phyloP scores from a whole-genome alignment of 2,113 vertebrate species.

The Nettapus auritus region DNA sequence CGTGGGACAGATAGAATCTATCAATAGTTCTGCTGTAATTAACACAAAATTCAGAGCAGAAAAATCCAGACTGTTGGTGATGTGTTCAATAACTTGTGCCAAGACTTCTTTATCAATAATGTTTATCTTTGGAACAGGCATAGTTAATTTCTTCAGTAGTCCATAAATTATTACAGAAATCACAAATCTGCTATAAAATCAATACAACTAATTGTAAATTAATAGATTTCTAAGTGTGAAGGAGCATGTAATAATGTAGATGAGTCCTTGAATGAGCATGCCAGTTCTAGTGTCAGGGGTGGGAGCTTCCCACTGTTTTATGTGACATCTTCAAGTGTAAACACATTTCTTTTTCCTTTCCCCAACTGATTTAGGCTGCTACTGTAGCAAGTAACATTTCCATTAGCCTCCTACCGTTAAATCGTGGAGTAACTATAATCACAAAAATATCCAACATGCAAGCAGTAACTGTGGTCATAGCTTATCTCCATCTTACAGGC shows the following conservation, averaged over 20 bases:
- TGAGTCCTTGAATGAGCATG: conserved; percentile 67
- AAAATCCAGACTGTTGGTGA: conserved; percentile 68
- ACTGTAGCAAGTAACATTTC: conserved; percentile 75
- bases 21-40: conserved; percentile 79
- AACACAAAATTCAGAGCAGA: conserved; percentile 81
- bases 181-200: conserved; percentile 76
- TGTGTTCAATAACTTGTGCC: conserved; percentile 74
- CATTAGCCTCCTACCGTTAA: conserved; percentile 85
- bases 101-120: conserved; percentile 57
- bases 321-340: conserved; percentile 83
- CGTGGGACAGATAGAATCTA: conserved; percentile 64
- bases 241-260: conserved; percentile 68
- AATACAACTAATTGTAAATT: conserved; percentile 81
- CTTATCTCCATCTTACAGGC: conserved; percentile 66
- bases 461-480: conserved; percentile 71
- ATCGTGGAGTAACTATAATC: conserved; percentile 77
- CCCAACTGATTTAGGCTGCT: conserved; percentile 74
- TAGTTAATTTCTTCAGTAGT: conserved; percentile 71
- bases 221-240: conserved; percentile 78
- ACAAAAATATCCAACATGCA: conserved; percentile 73
- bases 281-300: conserved; percentile 61
- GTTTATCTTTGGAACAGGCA: conserved; percentile 73
- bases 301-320: conserved; percentile 77
- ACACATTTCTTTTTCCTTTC: conserved; percentile 80
- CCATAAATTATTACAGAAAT: conserved; percentile 76